Percentiles rank a stretch among this genome's conserved stretches.
These are phyloP conservation scores for Chaenodraco wilsoni DNA, from an alignment of 2,797 vertebrate genomes.

Conservation along the genomic window DNA sequence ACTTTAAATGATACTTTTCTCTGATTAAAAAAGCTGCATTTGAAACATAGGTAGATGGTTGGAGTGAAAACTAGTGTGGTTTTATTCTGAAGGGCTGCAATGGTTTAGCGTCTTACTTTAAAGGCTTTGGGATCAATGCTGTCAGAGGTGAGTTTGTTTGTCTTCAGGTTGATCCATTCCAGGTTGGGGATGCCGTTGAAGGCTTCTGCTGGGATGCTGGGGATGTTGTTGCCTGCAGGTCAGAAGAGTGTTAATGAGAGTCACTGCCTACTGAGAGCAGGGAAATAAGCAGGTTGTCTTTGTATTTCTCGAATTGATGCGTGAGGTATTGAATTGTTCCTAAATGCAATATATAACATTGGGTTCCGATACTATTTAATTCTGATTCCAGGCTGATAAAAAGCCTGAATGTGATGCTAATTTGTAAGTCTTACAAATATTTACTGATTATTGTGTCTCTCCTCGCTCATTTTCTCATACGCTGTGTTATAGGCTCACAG, in stretches of 20 bases:
- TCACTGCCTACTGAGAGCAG: not conserved
- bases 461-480: not conserved
- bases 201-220: constrained; percentile 88
- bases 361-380: not conserved
- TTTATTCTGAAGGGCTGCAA: constrained; percentile 4
- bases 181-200: constrained; percentile 95
- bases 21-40: not conserved
- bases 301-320: not conserved
- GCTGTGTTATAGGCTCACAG: not conserved
- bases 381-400: not conserved
- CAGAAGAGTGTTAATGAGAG: constrained; percentile 12
- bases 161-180: constrained; percentile 95
- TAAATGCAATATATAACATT: not conserved
- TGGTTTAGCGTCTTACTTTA: constrained; percentile 54
- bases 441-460: not conserved
- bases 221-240: constrained; percentile 90
- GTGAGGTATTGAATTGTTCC: not conserved
- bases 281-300: not conserved
- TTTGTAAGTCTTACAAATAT: not conserved
- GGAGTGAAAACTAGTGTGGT: not conserved
- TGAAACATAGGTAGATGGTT: not conserved
- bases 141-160: constrained; percentile 89
- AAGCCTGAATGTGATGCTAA: not conserved
- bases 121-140: constrained; percentile 78
- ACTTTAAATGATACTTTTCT: not conserved